Evolutionary conservation across 2,888 invertebrate genomes (phyloP).

Genomic region (Erynnis tages): DNA sequence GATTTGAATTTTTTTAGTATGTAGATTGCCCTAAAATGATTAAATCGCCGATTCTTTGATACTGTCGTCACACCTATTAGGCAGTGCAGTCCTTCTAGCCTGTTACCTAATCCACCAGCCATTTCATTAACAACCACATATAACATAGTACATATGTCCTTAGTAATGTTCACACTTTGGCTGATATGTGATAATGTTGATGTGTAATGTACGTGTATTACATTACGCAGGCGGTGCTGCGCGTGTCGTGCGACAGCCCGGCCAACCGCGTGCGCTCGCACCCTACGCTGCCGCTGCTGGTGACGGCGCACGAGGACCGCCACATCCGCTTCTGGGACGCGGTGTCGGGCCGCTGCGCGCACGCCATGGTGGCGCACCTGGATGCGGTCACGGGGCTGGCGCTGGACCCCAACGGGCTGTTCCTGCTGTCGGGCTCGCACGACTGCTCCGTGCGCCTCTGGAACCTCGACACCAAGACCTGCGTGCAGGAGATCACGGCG

Average conservation of each 20-base stretch:
- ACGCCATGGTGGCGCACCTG: constrained; percentile 99
- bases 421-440: constrained; percentile 98
- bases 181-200: too few species aligned
- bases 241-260: constrained; percentile 84
- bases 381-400: constrained; percentile 99
- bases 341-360: constrained; percentile 95
- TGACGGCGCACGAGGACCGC: constrained; percentile 98
- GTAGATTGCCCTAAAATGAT: too few species aligned
- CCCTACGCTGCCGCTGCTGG: constrained; percentile 96
- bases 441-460: constrained; percentile 99
- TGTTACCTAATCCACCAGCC: too few species aligned
- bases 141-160: too few species aligned
- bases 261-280: constrained; percentile 94
- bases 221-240: constrained; percentile 82
- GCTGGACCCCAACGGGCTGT: constrained; percentile 98
- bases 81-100: too few species aligned
- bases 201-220: too few species aligned
- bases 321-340: constrained; percentile 99
- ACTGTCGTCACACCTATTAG: too few species aligned
- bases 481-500: constrained; percentile 99
- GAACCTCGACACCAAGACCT: constrained; percentile 99
- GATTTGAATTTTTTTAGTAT: too few species aligned
- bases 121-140: too few species aligned
- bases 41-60: too few species aligned
- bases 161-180: too few species aligned